These are phyloP conservation scores for Rhimphoctona megacephalus DNA, from an alignment of 2,888 invertebrate species.

Conservation along the genomic window DNA sequence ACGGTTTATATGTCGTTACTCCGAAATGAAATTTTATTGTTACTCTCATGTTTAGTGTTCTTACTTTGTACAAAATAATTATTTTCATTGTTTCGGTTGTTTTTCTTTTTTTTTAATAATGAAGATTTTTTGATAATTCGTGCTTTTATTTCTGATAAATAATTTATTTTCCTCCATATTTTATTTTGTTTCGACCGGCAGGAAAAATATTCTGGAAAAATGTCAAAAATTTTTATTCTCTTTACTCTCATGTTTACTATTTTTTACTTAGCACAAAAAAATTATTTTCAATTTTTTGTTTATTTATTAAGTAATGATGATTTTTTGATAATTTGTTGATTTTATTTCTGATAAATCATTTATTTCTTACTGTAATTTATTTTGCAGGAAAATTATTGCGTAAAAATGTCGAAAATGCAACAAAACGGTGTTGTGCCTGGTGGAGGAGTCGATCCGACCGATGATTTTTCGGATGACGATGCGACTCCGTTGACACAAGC, in stretches of 20 bases:
- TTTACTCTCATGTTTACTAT: not conserved
- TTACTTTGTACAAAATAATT: too few species aligned
- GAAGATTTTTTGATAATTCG: too few species aligned
- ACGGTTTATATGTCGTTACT: not conserved
- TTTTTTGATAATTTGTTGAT: too few species aligned
- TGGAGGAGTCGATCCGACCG: slow-evolving; percentile 85
- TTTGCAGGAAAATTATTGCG: slow-evolving; percentile 23
- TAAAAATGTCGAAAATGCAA: slow-evolving; percentile 89
- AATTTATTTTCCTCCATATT: too few species aligned
- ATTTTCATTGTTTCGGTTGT: not conserved
- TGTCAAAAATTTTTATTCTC: slow-evolving; percentile 91
- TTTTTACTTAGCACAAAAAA: too few species aligned
- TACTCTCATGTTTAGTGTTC: not conserved
- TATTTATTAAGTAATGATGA: not conserved
- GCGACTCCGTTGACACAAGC: slow-evolving; percentile 94
- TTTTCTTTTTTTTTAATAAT: not conserved
- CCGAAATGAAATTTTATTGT: too few species aligned
- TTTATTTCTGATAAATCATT: too few species aligned
- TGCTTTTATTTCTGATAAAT: too few species aligned
- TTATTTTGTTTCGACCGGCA: too few species aligned
- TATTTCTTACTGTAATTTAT: too few species aligned
- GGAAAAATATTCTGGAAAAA: slow-evolving; percentile 75
- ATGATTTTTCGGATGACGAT: slow-evolving; percentile 94
- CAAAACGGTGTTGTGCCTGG: slow-evolving; percentile 86
- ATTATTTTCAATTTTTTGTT: not conserved